Base-by-base conservation (phyloP, 2,888 invertebrate genomes). In the Imbricaverruca yamaguchii region DNA sequence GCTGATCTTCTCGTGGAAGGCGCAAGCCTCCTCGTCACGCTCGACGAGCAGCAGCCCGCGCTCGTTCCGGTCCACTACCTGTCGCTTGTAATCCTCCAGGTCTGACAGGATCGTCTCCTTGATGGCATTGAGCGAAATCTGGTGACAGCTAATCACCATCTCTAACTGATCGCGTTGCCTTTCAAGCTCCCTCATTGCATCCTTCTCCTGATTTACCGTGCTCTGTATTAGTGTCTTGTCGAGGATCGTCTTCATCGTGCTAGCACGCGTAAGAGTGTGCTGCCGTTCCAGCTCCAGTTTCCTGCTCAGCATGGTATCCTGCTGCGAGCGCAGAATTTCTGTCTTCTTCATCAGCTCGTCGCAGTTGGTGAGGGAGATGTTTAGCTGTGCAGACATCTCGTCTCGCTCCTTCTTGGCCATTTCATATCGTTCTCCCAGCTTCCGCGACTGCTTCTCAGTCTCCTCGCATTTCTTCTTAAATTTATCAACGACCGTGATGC, bases 141-240 rank as follows among this genome's bases (percentile, higher is more conserved):
- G 74, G 55, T 18, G 13, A 23, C 55, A 74, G 21, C 55, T 21
- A 55, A 74, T 74, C 55, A 74, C 55, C 74, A 74, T 74, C 21
- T 74, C 74, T 55, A 74, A 10, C 74, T 55, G 74, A 21, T 74
- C 74, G 74, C 53, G 13, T 0, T 53, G 53, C 18, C 11, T 21
- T 55, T 74, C 74, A 8, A 74, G 21, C 55, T 53, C 74, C 21
- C 21, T 53, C 74, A 55, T 55, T 55, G 18, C 53, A 21, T 74
- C 74, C 74, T 74, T 74, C 74, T 74, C 74, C 55, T 74, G 74
- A 55, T 74, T 74, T 55, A 74, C 55, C 53, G 74, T 74, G 21
- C 74, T 74, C 74, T 74, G 74, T 15, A 39, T 74, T 55, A 74
- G 53, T 8, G 74, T 74, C 55, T 74, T 74, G 74, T 74, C 74